Evolutionary conservation across 2,797 vertebrate genomes (phyloP).

Genomic region (Coendou prehensilis): DNA sequence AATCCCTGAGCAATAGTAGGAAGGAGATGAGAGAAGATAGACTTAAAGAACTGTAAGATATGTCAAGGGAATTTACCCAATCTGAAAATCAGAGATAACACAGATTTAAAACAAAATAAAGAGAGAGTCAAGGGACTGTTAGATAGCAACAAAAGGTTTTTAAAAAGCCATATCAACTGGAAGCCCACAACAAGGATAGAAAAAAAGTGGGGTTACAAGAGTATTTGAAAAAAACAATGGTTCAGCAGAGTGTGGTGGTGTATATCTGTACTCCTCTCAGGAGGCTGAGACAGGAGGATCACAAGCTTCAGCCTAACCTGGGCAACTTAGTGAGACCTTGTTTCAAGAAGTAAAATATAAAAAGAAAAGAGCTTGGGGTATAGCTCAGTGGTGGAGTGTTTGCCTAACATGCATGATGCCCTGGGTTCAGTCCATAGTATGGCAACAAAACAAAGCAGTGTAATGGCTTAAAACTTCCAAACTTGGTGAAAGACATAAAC

Average conservation of each 20-base stretch:
- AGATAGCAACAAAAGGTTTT: background rate
- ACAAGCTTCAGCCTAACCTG: background rate
- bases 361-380: too few species aligned
- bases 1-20: background rate
- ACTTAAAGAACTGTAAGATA: background rate
- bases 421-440: background rate
- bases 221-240: background rate
- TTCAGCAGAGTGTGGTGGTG: background rate
- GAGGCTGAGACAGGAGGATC: background rate
- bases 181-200: background rate
- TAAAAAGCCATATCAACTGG: background rate
- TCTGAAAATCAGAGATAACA: conserved; percentile 19
- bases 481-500: background rate
- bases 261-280: background rate
- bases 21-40: background rate
- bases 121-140: background rate
- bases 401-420: background rate
- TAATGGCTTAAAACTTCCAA: background rate
- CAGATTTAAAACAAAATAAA: background rate
- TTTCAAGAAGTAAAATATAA: too few species aligned
- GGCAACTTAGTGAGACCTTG: background rate
- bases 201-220: background rate
- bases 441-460: background rate
- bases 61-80: background rate
- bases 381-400: background rate